phyloP scores from a whole-genome alignment of 2,797 vertebrate genomes.

The Eremophila alpestris region DNA sequence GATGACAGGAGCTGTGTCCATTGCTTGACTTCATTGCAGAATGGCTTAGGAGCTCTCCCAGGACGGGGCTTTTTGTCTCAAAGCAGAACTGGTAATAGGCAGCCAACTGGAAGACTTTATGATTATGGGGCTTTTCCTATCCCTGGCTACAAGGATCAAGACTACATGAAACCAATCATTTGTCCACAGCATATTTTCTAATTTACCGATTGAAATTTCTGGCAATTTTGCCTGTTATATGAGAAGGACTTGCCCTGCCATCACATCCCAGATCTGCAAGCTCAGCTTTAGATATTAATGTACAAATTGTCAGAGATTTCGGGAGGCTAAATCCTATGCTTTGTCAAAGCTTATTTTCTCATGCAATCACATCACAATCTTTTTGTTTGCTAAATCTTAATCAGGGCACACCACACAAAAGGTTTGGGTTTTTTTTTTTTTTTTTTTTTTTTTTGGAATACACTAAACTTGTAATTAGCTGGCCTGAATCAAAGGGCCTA shows the following conservation, averaged over 20 bases:
- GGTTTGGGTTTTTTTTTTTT: background rate
- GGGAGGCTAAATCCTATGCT: background rate
- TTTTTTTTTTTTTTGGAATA: background rate
- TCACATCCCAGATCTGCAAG: background rate
- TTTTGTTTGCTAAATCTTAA: background rate
- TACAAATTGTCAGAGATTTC: background rate
- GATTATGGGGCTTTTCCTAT: background rate
- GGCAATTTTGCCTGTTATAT: background rate
- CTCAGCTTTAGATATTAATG: background rate
- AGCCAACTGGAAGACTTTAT: background rate
- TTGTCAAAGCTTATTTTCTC: conserved; percentile 1
- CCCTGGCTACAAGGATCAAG: background rate
- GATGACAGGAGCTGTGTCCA: background rate
- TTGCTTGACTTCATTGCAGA: background rate
- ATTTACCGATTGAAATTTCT: background rate
- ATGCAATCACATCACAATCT: background rate
- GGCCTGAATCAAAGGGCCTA: background rate
- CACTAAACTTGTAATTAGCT: background rate
- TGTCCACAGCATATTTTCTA: background rate
- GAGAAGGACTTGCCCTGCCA: background rate
- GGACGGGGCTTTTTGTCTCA: background rate
- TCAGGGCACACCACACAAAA: background rate
- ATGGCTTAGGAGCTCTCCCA: background rate
- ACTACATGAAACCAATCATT: background rate
- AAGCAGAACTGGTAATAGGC: background rate